phyloP scores from a whole-genome alignment of 2,888 invertebrate genomes.

The Amphipoea oculea region DNA sequence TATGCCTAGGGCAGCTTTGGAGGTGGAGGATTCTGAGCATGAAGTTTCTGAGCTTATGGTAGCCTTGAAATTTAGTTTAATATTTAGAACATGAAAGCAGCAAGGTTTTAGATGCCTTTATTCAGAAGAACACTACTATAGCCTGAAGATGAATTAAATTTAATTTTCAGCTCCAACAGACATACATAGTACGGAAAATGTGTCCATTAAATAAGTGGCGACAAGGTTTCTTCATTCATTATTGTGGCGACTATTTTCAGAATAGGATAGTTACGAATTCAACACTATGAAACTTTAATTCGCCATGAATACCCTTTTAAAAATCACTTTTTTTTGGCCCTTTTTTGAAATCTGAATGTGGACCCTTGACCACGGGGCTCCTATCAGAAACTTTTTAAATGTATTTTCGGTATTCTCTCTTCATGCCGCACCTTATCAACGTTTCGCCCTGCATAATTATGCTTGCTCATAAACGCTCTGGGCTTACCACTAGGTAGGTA shows the following conservation, averaged over 20 bases:
- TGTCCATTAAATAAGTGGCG: not conserved
- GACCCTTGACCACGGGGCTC: too few species aligned
- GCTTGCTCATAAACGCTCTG: too few species aligned
- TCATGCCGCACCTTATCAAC: too few species aligned
- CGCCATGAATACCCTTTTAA: too few species aligned
- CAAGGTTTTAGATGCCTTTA: not conserved
- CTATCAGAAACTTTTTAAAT: too few species aligned
- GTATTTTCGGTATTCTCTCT: too few species aligned
- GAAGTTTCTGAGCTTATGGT: not conserved
- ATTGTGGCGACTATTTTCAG: too few species aligned
- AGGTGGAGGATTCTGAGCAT: not conserved
- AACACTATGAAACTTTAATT: too few species aligned
- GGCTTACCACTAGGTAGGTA: too few species aligned
- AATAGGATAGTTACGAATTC: not conserved
- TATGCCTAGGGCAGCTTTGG: slow-evolving; percentile 7
- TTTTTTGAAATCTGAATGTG: too few species aligned
- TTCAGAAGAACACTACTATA: not conserved
- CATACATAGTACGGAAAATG: not conserved
- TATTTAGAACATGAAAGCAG: not conserved
- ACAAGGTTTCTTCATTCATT: not conserved
- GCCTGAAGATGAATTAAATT: not conserved
- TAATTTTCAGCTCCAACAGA: not conserved
- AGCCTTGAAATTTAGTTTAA: not conserved
- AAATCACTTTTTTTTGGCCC: too few species aligned
- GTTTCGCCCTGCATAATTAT: too few species aligned